Conservation (phyloP, 1,140 invertebrate species). For the Drosophila novamexicana region DNA sequence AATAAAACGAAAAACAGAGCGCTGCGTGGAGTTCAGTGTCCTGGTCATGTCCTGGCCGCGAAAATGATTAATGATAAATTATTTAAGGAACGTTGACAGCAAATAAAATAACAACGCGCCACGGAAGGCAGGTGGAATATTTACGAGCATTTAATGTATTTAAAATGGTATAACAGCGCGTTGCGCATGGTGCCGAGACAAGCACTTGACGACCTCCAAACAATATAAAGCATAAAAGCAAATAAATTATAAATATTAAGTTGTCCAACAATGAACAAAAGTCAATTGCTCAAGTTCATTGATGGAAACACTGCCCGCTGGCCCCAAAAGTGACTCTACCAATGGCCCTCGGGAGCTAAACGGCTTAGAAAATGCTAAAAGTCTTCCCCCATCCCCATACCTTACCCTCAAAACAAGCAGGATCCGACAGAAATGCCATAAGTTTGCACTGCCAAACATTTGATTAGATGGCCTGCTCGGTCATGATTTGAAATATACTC, state of each 20-base stretch:
- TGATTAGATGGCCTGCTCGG: slow-evolving; percentile 56
- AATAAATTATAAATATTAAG: slow-evolving; percentile 78
- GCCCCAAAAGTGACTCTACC: slow-evolving; percentile 20
- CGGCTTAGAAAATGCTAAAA: slow-evolving; percentile 62
- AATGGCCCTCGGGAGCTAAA: slow-evolving; percentile 62
- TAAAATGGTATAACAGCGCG: slow-evolving; percentile 61
- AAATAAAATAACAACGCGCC: slow-evolving; percentile 37
- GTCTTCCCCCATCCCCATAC: background rate
- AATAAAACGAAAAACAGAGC: background rate
- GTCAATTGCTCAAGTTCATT: slow-evolving; percentile 65
- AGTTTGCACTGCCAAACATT: slow-evolving; percentile 46
- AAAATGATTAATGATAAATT: slow-evolving; percentile 77
- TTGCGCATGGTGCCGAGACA: slow-evolving; percentile 1
- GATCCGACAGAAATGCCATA: slow-evolving; percentile 13
- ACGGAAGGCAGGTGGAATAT: slow-evolving; percentile 45
- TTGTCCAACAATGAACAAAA: slow-evolving; percentile 54
- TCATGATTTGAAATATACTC: slow-evolving; percentile 38
- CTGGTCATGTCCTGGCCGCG: slow-evolving; percentile 44
- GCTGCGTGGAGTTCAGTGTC: slow-evolving; percentile 26
- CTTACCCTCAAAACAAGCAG: background rate
- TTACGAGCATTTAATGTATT: slow-evolving; percentile 69
- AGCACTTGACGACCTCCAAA: slow-evolving; percentile 46
- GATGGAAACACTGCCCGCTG: slow-evolving; percentile 8
- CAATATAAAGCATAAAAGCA: slow-evolving; percentile 54
- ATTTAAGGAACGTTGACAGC: slow-evolving; percentile 66